These are phyloP conservation scores for Misgurnus anguillicaudatus DNA, from an alignment of 2,113 vertebrate genomes.

Conservation along the genomic window DNA sequence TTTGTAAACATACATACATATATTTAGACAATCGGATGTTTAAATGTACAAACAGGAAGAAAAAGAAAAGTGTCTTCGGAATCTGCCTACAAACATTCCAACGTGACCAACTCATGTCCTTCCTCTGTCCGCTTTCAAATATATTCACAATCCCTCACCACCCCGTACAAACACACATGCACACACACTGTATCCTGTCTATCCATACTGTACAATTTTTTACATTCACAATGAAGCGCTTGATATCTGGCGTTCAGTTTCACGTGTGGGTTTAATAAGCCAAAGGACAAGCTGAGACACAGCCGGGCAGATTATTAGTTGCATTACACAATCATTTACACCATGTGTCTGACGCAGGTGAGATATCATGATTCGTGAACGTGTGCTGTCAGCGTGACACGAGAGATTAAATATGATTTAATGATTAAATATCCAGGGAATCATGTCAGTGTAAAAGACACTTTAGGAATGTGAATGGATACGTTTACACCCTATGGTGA, in stretches of 20 bases:
- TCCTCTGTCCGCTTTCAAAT: constrained; percentile 55
- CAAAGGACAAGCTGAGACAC: constrained; percentile 8
- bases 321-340: constrained; percentile 14
- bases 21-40: constrained; percentile 26
- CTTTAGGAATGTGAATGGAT: constrained; percentile 41
- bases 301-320: background rate
- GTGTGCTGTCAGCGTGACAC: constrained; percentile 19
- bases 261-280: constrained; percentile 26
- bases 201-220: constrained; percentile 33
- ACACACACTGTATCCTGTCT: constrained; percentile 19
- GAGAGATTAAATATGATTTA: constrained; percentile 52
- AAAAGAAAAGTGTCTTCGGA: constrained; percentile 60
- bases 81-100: constrained; percentile 67
- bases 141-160: constrained; percentile 33
- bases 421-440: background rate
- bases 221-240: constrained; percentile 7
- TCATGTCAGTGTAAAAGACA: constrained; percentile 46
- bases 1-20: constrained; percentile 5
- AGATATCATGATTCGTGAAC: constrained; percentile 1
- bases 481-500: background rate
- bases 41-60: constrained; percentile 59
- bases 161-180: background rate
- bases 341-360: constrained; percentile 16
- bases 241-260: no score
- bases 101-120: constrained; percentile 60